A percentile compares a stretch with the other conserved stretches of the same genome.
Evolutionary conservation across 2,888 invertebrate genomes (phyloP).

Genomic region (Heliconius sara): DNA sequence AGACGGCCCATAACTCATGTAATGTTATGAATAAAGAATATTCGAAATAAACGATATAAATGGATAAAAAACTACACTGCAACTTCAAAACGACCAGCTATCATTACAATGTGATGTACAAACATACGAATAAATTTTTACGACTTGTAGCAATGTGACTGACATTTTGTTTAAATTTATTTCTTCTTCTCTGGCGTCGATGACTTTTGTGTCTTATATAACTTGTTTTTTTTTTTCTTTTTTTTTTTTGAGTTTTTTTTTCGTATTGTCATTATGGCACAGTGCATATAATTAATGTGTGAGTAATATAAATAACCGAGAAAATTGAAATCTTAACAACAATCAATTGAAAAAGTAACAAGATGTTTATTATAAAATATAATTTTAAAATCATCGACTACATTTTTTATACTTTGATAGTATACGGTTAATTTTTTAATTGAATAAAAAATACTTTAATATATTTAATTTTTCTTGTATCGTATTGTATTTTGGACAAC

Average conservation of each 20-base stretch:
- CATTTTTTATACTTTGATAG: no score
- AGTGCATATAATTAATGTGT: background rate
- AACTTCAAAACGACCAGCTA: background rate
- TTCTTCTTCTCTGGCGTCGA: constrained; percentile 12
- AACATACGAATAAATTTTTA: constrained; percentile 14
- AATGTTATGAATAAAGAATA: background rate
- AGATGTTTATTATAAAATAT: background rate
- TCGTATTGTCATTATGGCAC: background rate
- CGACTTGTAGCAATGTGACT: constrained; percentile 14
- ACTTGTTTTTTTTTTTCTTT: constrained; percentile 2
- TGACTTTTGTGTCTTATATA: background rate
- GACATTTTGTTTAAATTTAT: constrained; percentile 24
- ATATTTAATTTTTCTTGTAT: no score
- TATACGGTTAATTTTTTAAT: background rate
- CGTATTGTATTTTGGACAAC: no score
- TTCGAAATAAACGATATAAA: constrained; percentile 6
- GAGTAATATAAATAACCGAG: no score
- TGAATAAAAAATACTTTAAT: background rate
- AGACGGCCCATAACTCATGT: background rate
- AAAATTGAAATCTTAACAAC: no score
- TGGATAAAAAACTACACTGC: background rate
- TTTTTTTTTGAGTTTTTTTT: no score
- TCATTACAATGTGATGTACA: background rate
- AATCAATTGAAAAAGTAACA: background rate
- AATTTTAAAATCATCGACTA: no score